Evolutionary conservation across 2,113 vertebrate genomes (phyloP), one percentile per base, ranked within the genome.

Genomic region (Axis porcinus): DNA sequence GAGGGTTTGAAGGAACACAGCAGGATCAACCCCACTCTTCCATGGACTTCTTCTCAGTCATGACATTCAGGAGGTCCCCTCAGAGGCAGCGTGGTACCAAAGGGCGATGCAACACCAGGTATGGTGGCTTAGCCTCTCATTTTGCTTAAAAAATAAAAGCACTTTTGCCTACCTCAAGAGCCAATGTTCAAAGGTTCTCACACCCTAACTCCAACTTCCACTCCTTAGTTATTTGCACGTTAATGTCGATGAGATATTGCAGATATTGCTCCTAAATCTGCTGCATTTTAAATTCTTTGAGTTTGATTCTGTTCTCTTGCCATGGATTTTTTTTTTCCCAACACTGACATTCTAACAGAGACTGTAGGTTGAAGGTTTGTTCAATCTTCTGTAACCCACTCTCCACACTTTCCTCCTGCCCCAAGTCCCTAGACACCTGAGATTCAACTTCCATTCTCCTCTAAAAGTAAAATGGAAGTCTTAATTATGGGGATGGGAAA

Each of bases 381-480:
- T 86, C 67, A 25, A 17, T 60, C 57, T 74, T 83, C 70, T 64
- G 10, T 90, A 86, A 90, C 50, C 1, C 14, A 86, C 60, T 94
- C 36, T 70, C 47, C 7, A 84, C 16, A 15, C 15, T 83, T 86
- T 89, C 27, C n/a, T 27, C 17, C 15, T 64, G 81, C 10, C 70
- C 55, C 28, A 89, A 96, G 43, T 52, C 17, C 27, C 28, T 52
- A 27, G 10, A 45, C 43, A 91, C 19, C 21, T 36, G n/a, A 91
- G 30, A 87, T 87, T 79, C 64, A 89, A 81, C 2, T 23, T 96
- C 27, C 28, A 91, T 87, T 97, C 36, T 95, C 43, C 30, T 89
- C 25, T 93, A 27, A 95, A 97, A 90, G n/a, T 55, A 93, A 93
- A 81, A 93, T 43, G 58, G 27, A 87, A 55, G 7, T 96, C 47